Evolutionary conservation across 2,888 invertebrate species (phyloP), one percentile per base, ranked within the genome.

Genomic region (Hypolimnas misippus): DNA sequence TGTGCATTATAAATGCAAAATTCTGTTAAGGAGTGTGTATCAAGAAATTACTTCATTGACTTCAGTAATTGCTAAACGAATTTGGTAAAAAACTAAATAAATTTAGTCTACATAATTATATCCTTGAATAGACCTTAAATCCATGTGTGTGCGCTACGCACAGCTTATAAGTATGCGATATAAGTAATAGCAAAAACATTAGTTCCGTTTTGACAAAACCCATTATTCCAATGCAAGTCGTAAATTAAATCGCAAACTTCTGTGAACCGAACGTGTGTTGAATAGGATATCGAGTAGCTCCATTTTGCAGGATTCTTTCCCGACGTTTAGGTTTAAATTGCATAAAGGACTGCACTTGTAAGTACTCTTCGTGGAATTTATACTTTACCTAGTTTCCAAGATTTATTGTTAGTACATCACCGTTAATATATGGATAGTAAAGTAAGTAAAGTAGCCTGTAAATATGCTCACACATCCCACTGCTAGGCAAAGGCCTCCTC

Each of bases 151-250:
- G n/a, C n/a, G n/a, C n/a, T n/a, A n/a, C n/a, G n/a, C n/a, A n/a
- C n/a, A n/a, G n/a, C n/a, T n/a, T n/a, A n/a, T n/a, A n/a, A 6
- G 14, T 14, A 6, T 4, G 6, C 6, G 14, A 14, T 40, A 40
- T 5, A 14, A 5, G 16, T 40, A 12, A 46, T 21, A n/a, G 21
- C 6, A 21, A 21, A 46, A 19, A 46, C 3, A 53, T 31, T 53
- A 53, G 46, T 59, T 53, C 53, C 53, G 46, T 53, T 53, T 44
- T 46, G 25, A 33, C n/a, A 25, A 16, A 42, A 59, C 44, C 53
- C 21, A 35, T 53, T 59, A 53, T 53, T 33, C 12, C 25, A 42
- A 35, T 46, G 35, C 40, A 40, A 57, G 40, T 46, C 14, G 33
- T 35, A 53, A 58, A n/a, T 58, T 17, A 16, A 17, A 52, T 33